Base-by-base conservation (phyloP, 1,140 invertebrate genomes). In the Anagrus nilaparvatae region DNA sequence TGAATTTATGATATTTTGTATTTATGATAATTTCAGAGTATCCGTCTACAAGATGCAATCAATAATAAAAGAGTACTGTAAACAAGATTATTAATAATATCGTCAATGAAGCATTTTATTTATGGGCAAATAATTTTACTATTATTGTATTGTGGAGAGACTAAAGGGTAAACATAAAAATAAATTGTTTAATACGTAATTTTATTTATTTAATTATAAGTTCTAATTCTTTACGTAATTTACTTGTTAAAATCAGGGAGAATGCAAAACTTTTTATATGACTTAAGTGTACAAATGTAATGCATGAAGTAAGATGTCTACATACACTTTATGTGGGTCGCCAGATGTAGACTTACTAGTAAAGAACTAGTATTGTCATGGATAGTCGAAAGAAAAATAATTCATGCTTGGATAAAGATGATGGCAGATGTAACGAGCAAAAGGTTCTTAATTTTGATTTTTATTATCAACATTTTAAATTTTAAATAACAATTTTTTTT, bases 351-450 rank as follows among this genome's bases (percentile, higher is more conserved):
- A 54, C 51, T 62, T 33, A 68, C 66, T 4, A 71, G 63, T 27
- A 66, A 65, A 54, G 92, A 97, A 71, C 61, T 97, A 18, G 77
- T 97, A 2, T 59, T 97, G 18, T 89, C 95, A 14, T 93, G 84
- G 58, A 80, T 97, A 30, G 74, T 95, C n/a, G 95, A 98, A 70
- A 75, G 95, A 40, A 98, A 97, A 66, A 64, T 92, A 51, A 79
- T 94, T 69, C 94, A 97, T 73, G 95, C 97, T 74, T 70, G 2
- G 95, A 90, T 60, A 94, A 97, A 33, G 90, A 83, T 61, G 92
- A 96, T 74, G 89, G 89, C 13, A 72, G 94, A 49, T 96, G 88
- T 59, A 81, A 85, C 55, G 94, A 97, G 63, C 95, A 98, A 68
- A 98, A 98, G 61, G 78, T 80, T 50, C 39, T 33, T n/a, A n/a